These are phyloP conservation scores for Remorina albescens DNA, from an alignment of 2,797 vertebrate species.

Conservation along the genomic window DNA sequence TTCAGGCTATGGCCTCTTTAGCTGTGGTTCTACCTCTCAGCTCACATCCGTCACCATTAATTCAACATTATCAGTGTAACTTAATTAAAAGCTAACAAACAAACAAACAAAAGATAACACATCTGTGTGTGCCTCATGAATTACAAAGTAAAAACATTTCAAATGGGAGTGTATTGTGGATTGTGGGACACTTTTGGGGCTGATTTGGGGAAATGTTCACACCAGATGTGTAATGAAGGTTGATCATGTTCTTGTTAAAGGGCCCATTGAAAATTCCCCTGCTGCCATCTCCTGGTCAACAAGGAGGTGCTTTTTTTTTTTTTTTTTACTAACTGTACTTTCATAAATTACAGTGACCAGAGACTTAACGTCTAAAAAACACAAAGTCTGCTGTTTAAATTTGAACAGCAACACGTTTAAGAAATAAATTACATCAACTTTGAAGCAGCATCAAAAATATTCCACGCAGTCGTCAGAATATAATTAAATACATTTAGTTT, in stretches of 20 bases:
- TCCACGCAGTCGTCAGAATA: not conserved
- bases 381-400: not conserved
- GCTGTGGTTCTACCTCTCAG: conserved; percentile 49
- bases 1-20: conserved; percentile 40
- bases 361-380: not conserved
- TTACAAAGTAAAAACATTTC: conserved; percentile 24
- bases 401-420: not conserved
- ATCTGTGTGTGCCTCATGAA: conserved; percentile 41
- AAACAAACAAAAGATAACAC: conserved; percentile 20
- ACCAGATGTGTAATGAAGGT: conserved; percentile 8
- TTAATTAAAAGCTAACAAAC: conserved; percentile 51
- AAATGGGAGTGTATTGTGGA: conserved; percentile 19
- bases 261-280: conserved; percentile 1
- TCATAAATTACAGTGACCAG: not conserved
- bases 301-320: not conserved
- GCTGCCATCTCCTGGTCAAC: conserved; percentile 34
- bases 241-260: conserved; percentile 15
- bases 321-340: not conserved
- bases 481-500: not conserved
- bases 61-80: conserved; percentile 57
- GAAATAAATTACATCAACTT: not conserved
- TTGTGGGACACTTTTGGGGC: not conserved
- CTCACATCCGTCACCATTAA: conserved; percentile 37
- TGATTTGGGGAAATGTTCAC: conserved; percentile 13
- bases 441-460: not conserved